phyloP scores from a whole-genome alignment of 2,797 vertebrate species.

The Lepus oiostolus region DNA sequence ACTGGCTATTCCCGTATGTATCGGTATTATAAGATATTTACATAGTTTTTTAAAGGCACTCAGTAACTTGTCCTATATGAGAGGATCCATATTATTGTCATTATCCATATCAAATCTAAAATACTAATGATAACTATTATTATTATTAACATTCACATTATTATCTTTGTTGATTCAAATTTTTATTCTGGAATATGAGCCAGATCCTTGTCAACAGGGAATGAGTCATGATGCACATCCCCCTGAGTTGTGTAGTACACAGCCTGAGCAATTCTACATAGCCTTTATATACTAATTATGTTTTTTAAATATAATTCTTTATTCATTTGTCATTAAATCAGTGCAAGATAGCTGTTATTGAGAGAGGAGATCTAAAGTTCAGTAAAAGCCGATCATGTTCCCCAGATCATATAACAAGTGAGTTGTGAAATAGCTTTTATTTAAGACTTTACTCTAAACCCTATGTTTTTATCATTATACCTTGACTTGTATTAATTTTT shows the following conservation, averaged over 20 bases:
- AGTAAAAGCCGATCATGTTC: not conserved
- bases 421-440: constrained; percentile 4
- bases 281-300: not conserved
- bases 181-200: not conserved
- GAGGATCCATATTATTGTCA: constrained; percentile 56
- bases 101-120: not conserved
- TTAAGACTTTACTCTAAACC: not conserved
- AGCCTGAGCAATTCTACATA: not conserved
- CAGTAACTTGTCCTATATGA: constrained; percentile 82
- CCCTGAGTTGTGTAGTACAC: not conserved
- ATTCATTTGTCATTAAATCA: not conserved
- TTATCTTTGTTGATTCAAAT: not conserved
- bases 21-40: not conserved
- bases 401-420: not conserved
- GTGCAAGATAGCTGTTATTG: not conserved
- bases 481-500: not conserved
- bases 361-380: not conserved
- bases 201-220: not conserved
- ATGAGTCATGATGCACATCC: not conserved
- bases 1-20: constrained; percentile 1
- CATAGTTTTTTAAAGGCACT: constrained; percentile 75
- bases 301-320: not conserved
- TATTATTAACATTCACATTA: not conserved
- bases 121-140: not conserved
- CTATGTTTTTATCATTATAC: not conserved